These are phyloP conservation scores for Prionace glauca DNA, from an alignment of 2,797 vertebrate species.

Conservation along the genomic window DNA sequence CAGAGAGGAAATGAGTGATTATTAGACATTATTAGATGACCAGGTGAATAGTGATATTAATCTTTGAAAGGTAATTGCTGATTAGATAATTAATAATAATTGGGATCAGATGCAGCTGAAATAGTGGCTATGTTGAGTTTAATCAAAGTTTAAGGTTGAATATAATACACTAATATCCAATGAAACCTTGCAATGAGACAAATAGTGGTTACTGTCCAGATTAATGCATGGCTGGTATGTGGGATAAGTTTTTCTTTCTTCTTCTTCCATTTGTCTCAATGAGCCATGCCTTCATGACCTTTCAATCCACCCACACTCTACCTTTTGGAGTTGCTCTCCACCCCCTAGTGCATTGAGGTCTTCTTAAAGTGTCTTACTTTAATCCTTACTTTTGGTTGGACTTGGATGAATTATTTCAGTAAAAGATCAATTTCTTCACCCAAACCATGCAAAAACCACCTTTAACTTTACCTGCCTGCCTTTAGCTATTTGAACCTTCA, in stretches of 20 bases:
- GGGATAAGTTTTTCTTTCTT: background rate
- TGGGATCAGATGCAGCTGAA: too few relatives aligned
- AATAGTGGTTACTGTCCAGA: background rate
- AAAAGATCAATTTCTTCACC: background rate
- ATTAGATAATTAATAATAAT: too few relatives aligned
- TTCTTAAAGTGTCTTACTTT: background rate
- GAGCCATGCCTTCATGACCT: background rate
- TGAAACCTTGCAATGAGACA: background rate
- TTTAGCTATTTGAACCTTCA: background rate
- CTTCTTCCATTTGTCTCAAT: background rate
- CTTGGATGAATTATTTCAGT: background rate
- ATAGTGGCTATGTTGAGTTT: too few relatives aligned
- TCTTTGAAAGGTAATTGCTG: too few relatives aligned
- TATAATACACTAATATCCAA: background rate
- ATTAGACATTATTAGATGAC: too few relatives aligned
- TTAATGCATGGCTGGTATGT: background rate
- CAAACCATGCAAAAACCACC: background rate
- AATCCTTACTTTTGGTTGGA: background rate
- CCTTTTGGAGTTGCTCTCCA: background rate
- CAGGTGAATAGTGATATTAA: too few relatives aligned
- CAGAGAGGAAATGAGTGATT: too few relatives aligned
- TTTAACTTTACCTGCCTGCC: background rate
- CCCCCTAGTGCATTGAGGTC: background rate
- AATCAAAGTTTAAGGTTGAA: background rate
- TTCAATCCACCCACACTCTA: background rate